Evolutionary conservation across 64 coral and sea anemone species (phyloP), one percentile per base, ranked within the genome.

Genomic region (Stichodactyla mertensii): DNA sequence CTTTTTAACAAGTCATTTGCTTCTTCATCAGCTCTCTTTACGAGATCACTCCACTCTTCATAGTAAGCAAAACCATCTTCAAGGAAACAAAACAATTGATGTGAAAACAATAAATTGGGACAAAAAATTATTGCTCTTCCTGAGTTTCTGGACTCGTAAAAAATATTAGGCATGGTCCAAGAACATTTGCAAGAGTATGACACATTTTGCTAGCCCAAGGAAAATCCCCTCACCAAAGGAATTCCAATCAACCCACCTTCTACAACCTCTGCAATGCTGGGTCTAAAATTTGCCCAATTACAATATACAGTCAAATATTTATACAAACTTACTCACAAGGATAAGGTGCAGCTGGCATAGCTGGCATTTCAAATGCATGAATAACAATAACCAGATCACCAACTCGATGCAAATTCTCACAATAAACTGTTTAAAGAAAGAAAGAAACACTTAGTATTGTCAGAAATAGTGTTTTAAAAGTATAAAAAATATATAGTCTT

Each of bases 1-100:
- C 16, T 24, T 64, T 94, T 84, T 74, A 98, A 81, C 54, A 94
- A 85, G 7, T 86, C 74, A 55, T 88, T 87, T 7, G 88, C 96
- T 55, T 98, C 87, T 60, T 90, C 82, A 71, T 98, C 93, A 86
- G 87, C 89, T 52, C 87, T 95, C 61, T 88, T 83, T 28, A 92
- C 86, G 66, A 95, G 83, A 77, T 80, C 24, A 16, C 90, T 78
- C 96, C 96, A 98, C 64, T 98, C 96, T 71, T 98, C 90, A 55
- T 98, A 98, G 64, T 98, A 98, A 52, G 96, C 93, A 95, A 85
- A 95, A 12, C 96, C 96, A 92, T 98, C 96, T 98, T 59, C 55
- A 52, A 77, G 16, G 14, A 56, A n/a, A 45, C 36, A 45, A 45
- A 45, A 45, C 36, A 45, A 45, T 45, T 45, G 36, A 45, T 45